These are phyloP conservation scores for Dinocampus coccinellae DNA, from an alignment of 2,888 invertebrate genomes.

Conservation along the genomic window DNA sequence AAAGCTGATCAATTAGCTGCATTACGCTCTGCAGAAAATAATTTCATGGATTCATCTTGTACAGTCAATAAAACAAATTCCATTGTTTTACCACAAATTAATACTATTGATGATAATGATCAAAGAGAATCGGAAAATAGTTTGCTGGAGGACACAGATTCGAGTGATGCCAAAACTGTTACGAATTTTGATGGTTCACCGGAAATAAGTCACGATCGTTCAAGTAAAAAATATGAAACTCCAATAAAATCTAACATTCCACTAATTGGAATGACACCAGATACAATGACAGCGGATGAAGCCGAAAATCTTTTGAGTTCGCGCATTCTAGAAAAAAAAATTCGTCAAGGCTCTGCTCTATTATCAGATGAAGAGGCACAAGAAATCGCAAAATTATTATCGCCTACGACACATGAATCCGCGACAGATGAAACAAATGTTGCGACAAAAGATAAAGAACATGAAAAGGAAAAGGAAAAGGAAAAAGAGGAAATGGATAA, in stretches of 20 bases:
- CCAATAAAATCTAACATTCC: slow-evolving; percentile 40
- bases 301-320: slow-evolving; percentile 89
- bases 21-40: slow-evolving; percentile 55
- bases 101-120: slow-evolving; percentile 38
- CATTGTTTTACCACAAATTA: neutral
- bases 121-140: slow-evolving; percentile 50
- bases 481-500: slow-evolving; percentile 66
- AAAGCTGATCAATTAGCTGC: slow-evolving; percentile 63
- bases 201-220: slow-evolving; percentile 45
- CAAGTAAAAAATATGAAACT: slow-evolving; percentile 51
- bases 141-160: slow-evolving; percentile 57
- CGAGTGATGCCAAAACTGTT: slow-evolving; percentile 60
- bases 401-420: slow-evolving; percentile 68
- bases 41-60: slow-evolving; percentile 43
- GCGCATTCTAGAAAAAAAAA: slow-evolving; percentile 66
- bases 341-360: slow-evolving; percentile 80
- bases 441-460: slow-evolving; percentile 70
- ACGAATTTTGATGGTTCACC: slow-evolving; percentile 54
- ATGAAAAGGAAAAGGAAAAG: slow-evolving; percentile 70
- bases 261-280: slow-evolving; percentile 65
- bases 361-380: slow-evolving; percentile 92
- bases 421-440: slow-evolving; percentile 54
- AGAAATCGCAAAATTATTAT: slow-evolving; percentile 86
- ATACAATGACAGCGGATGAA: slow-evolving; percentile 87
- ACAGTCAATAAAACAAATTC: slow-evolving; percentile 38